Evolutionary conservation across 2,113 vertebrate species (phyloP).

Genomic region (Todiramphus saurophagus): DNA sequence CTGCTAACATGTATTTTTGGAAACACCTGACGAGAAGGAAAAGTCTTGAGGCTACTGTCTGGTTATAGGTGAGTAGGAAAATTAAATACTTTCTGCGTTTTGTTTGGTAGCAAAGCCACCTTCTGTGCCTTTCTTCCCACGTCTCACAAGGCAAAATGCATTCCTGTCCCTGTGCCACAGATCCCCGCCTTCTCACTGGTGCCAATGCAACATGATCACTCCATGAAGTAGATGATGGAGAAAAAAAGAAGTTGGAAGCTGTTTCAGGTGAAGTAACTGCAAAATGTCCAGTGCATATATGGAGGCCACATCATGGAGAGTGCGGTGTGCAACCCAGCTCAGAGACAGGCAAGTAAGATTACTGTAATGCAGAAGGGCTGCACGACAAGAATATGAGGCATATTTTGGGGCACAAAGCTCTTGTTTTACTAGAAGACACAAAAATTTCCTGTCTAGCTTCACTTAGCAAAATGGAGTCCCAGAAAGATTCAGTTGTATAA

Average conservation of each 20-base stretch:
- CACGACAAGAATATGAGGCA: rapidly evolving
- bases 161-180: background rate
- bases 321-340: background rate
- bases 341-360: background rate
- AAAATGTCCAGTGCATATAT: background rate
- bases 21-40: background rate
- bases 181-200: background rate
- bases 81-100: background rate
- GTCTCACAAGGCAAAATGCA: background rate
- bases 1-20: background rate
- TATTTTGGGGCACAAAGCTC: background rate
- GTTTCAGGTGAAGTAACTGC: background rate
- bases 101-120: background rate
- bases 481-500: background rate
- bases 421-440: background rate
- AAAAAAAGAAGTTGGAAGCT: background rate
- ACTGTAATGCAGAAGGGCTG: background rate
- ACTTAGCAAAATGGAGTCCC: background rate
- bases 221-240: background rate
- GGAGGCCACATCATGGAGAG: background rate
- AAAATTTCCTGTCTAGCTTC: background rate
- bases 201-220: background rate
- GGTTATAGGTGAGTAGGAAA: background rate
- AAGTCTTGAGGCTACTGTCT: background rate
- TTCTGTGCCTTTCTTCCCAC: background rate